A percentile compares a stretch with the other conserved stretches of the same genome.
Evolutionary conservation across 1,140 invertebrate genomes (phyloP).

Genomic region (Scaptomyza pallida): DNA sequence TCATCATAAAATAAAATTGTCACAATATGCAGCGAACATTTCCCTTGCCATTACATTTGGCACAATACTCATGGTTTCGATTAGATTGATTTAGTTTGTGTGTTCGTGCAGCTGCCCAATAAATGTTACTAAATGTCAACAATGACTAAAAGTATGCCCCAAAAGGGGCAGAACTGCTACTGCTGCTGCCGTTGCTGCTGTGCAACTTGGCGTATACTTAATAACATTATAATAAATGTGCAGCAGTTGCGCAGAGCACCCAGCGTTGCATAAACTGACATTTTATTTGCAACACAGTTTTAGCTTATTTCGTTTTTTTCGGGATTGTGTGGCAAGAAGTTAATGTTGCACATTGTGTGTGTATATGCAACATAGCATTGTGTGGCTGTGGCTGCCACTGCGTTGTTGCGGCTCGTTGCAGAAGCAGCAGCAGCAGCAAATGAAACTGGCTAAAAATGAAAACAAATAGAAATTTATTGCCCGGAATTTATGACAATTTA

Average conservation of each 20-base stretch:
- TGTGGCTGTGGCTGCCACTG: constrained; percentile 9
- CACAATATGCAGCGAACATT: no score
- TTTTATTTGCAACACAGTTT: constrained; percentile 17
- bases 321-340: background rate
- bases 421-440: constrained; percentile 7
- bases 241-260: constrained; percentile 9
- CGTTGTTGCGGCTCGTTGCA: constrained; percentile 4
- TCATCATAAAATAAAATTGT: background rate
- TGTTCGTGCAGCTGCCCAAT: constrained; percentile 42
- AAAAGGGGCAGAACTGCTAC: background rate
- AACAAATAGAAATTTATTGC: constrained; percentile 83
- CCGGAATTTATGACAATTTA: constrained; percentile 80
- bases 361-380: constrained; percentile 17
- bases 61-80: background rate
- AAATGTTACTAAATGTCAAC: constrained; percentile 53
- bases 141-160: constrained; percentile 29
- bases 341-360: background rate
- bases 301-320: constrained; percentile 1
- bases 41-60: no score
- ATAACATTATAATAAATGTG: constrained; percentile 49
- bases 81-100: constrained; percentile 11
- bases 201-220: constrained; percentile 55
- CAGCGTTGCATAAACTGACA: constrained; percentile 47
- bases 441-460: constrained; percentile 64
- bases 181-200: background rate